Evolutionary conservation across 2,797 vertebrate genomes (phyloP).

Genomic region (Pangasius macronema): DNA sequence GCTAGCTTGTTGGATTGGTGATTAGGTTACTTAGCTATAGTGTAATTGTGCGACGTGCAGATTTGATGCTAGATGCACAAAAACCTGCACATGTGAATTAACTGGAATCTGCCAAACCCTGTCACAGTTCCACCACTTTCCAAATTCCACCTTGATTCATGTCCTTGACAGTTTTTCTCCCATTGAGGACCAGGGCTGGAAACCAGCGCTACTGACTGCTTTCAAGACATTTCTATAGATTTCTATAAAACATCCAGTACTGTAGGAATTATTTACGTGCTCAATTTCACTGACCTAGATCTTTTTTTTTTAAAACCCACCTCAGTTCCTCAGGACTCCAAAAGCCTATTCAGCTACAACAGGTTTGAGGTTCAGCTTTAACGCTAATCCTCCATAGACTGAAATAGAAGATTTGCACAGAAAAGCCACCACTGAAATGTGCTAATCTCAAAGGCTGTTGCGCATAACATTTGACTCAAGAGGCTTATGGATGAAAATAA

Average conservation of each 20-base stretch:
- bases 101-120: neutral
- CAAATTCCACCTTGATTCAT: neutral
- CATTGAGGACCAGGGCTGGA: neutral
- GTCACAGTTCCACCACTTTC: neutral
- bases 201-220: neutral
- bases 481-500: slow-evolving; percentile 27
- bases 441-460: neutral
- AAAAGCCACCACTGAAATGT: neutral
- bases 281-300: slow-evolving; percentile 28
- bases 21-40: neutral
- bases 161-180: neutral
- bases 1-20: neutral
- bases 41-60: neutral
- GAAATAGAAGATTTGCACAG: neutral
- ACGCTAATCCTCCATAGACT: neutral
- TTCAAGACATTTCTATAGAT: neutral
- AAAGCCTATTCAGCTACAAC: neutral
- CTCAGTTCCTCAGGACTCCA: slow-evolving; percentile 8
- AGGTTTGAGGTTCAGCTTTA: neutral
- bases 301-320: neutral
- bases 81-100: neutral
- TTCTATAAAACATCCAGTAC: slow-evolving; percentile 5
- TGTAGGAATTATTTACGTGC: neutral
- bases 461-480: neutral
- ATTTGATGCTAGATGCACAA: neutral